These are phyloP conservation scores for Luidia sarsii DNA, from an alignment of 53 echinoderm and acorn worm species.

Conservation along the genomic window DNA sequence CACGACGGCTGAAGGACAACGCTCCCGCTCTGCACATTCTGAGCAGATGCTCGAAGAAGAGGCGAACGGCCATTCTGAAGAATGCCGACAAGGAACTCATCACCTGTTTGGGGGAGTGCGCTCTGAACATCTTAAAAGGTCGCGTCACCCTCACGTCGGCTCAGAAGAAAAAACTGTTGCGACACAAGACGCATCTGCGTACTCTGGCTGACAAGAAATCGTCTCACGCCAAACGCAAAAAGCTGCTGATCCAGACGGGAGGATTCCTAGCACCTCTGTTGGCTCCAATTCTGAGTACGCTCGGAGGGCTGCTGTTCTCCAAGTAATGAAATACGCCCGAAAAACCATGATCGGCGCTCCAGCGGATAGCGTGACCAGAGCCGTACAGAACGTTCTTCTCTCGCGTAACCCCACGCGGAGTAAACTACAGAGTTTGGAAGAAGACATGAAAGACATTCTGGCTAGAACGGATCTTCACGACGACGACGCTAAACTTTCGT, in stretches of 20 bases:
- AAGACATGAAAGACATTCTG: constrained; percentile 13
- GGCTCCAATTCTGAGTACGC: constrained; percentile 9
- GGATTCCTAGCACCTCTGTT: constrained; percentile 38
- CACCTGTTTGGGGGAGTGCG: constrained; percentile 64
- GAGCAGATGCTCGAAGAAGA: constrained; percentile 45
- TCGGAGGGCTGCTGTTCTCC: constrained; percentile 3
- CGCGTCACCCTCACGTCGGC: constrained; percentile 3
- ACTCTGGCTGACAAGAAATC: constrained; percentile 13
- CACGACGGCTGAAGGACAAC: constrained; percentile 22
- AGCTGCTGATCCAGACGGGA: constrained; percentile 15
- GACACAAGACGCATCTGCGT: constrained; percentile 36
- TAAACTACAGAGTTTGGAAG: constrained; percentile 6
- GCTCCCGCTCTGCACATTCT: constrained; percentile 45
- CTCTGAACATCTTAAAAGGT: constrained; percentile 46
- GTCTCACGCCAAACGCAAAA: constrained; percentile 25
- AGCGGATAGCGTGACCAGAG: background rate
- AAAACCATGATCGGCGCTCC: constrained; percentile 42
- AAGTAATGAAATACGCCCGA: constrained; percentile 28
- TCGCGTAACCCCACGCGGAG: constrained; percentile 9
- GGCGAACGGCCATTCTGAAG: constrained; percentile 11
- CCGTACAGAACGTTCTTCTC: constrained; percentile 23
- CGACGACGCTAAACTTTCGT: background rate
- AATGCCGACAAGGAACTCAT: constrained; percentile 28
- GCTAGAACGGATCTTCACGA: background rate
- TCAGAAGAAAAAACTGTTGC: constrained; percentile 47